Evolutionary conservation across 2,797 vertebrate species (phyloP).

Genomic region (Gallinago solitaria): DNA sequence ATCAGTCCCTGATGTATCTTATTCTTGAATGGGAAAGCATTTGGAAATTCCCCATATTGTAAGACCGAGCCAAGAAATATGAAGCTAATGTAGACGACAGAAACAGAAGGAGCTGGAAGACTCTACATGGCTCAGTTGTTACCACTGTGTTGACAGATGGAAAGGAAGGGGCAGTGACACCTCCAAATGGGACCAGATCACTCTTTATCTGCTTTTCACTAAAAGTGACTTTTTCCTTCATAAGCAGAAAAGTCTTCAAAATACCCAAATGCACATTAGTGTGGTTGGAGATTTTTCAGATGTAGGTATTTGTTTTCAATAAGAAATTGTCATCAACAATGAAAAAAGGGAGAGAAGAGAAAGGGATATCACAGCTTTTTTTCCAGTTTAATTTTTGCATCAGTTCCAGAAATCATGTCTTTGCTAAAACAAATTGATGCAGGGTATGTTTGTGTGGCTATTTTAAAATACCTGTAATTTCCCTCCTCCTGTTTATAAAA

Average conservation of each 20-base stretch:
- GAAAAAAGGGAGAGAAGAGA: not conserved
- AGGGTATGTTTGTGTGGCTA: conserved; percentile 22
- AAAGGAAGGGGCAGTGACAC: not conserved
- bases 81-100: not conserved
- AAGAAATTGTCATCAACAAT: not conserved
- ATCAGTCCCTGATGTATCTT: not conserved
- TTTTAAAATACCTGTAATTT: conserved; percentile 52
- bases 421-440: conserved; percentile 26
- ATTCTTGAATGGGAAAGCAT: not conserved
- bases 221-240: not conserved
- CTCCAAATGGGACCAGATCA: not conserved
- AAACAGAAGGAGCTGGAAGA: not conserved
- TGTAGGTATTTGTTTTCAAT: not conserved
- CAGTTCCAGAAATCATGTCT: not conserved
- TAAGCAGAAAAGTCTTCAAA: not conserved
- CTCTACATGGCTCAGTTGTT: rapidly evolving
- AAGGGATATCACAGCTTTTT: not conserved
- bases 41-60: not conserved
- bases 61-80: not conserved
- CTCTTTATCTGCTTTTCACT: not conserved
- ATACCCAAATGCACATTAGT: not conserved
- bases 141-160: not conserved
- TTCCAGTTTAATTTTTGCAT: not conserved
- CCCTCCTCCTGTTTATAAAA: conserved; percentile 51
- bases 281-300: not conserved